Evolutionary conservation across 2,888 invertebrate genomes (phyloP), one percentile per base, ranked within the genome.

Genomic region (Hylaea fasciaria): DNA sequence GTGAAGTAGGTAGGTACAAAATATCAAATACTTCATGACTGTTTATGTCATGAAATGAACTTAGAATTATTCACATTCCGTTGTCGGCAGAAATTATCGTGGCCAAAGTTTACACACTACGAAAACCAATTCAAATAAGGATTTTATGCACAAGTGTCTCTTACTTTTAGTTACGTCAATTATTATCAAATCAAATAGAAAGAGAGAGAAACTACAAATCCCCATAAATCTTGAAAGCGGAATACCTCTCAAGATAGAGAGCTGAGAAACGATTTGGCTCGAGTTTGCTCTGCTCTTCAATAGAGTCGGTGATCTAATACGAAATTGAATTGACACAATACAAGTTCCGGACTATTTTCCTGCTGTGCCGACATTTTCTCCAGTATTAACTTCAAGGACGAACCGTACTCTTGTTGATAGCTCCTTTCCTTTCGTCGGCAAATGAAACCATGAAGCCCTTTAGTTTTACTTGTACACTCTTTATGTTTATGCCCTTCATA

Each of bases 261-360:
- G 0, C 44, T n/a, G 14, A 29, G n/a, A 50, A 29, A 28, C 47
- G 35, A 35, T 17, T 56, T 39, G 17, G 51, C 50, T 50, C 51
- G 54, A 56, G 52, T 61, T 54, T 55, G 37, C 37, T 12, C 45
- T 47, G 51, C 64, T 53, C 54, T 50, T 29, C 35, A 56, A 53
- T 53, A 48, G 62, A 62, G 51, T 51, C 59, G 46, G 57, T 52
- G 62, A 66, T 64, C 55, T 62, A 57, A 57, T 52, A 35, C 55
- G 52, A 50, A 66, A 69, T 69, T 62, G 65, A 66, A 69, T 69
- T 57, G 66, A 60, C 62, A 43, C 62, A 48, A 53, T 48, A 53
- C 52, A 57, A 54, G 57, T 63, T 59, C 63, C 39, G 49, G 39
- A 29, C 37, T 2, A 3, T n/a, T 66, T 64, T 59, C 57, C 56